Evolutionary conservation across 1,140 invertebrate genomes (phyloP).

Genomic region (Drosophila watanabei): DNA sequence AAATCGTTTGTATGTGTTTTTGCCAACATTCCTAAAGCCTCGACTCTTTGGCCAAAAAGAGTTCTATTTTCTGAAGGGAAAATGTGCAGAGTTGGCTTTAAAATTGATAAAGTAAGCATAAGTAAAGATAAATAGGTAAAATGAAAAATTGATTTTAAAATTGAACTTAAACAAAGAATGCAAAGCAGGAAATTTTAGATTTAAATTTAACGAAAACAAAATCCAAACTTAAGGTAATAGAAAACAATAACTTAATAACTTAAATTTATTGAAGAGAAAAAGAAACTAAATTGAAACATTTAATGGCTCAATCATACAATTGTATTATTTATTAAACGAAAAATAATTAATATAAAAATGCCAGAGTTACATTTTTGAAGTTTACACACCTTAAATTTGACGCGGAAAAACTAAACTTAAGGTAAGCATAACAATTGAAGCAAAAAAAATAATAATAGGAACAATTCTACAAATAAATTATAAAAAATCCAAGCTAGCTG

Average conservation of each 20-base stretch:
- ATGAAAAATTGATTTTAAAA: not conserved
- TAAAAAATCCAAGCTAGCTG: not conserved
- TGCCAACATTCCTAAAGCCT: not conserved
- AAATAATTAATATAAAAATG: not conserved
- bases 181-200: not conserved
- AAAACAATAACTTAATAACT: too few species aligned
- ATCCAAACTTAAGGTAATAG: not conserved
- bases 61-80: not conserved
- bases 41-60: not conserved
- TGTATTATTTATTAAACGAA: not conserved
- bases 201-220: not conserved
- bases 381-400: not conserved
- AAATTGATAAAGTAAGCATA: not conserved
- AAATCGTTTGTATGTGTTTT: constrained; percentile 7
- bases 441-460: not conserved
- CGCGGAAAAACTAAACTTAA: not conserved
- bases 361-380: not conserved
- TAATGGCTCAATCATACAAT: not conserved
- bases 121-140: not conserved
- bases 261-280: too few species aligned
- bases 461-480: not conserved
- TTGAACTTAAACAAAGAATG: not conserved
- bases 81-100: not conserved
- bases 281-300: too few species aligned
- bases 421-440: not conserved